Evolutionary conservation across 2,888 invertebrate genomes (phyloP).

Genomic region (Helleia helle): DNA sequence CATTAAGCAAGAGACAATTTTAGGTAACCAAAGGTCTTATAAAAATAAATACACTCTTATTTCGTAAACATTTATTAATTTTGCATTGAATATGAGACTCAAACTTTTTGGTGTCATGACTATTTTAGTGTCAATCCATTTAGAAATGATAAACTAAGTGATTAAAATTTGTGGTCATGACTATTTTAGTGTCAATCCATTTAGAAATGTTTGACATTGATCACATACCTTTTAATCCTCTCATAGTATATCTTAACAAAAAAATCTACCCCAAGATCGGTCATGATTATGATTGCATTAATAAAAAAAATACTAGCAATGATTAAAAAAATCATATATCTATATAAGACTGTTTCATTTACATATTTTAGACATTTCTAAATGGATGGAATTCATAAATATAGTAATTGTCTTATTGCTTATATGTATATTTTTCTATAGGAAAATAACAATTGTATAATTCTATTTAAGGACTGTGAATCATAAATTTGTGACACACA

Average conservation of each 20-base stretch:
- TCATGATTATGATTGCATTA: no score
- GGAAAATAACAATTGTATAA: neutral
- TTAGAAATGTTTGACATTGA: no score
- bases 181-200: neutral
- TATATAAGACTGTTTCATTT: neutral
- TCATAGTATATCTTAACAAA: no score
- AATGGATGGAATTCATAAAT: neutral
- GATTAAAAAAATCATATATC: neutral
- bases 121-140: neutral
- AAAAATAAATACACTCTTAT: neutral
- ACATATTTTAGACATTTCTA: neutral
- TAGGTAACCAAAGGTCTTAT: no score
- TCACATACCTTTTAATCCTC: no score
- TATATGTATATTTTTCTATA: neutral
- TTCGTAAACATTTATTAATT: constrained; percentile 6
- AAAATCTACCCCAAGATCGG: no score
- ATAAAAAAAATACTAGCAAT: neutral
- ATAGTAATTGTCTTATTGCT: neutral
- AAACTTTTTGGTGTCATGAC: neutral
- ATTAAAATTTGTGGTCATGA: neutral
- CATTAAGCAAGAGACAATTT: no score
- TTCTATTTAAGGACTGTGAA: neutral
- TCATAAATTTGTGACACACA: neutral
- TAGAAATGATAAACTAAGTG: neutral
- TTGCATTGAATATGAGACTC: neutral